Percentiles rank a stretch among this genome's conserved stretches.
These are phyloP conservation scores for Aquatica leii DNA, from an alignment of 2,888 invertebrate species.

Conservation along the genomic window DNA sequence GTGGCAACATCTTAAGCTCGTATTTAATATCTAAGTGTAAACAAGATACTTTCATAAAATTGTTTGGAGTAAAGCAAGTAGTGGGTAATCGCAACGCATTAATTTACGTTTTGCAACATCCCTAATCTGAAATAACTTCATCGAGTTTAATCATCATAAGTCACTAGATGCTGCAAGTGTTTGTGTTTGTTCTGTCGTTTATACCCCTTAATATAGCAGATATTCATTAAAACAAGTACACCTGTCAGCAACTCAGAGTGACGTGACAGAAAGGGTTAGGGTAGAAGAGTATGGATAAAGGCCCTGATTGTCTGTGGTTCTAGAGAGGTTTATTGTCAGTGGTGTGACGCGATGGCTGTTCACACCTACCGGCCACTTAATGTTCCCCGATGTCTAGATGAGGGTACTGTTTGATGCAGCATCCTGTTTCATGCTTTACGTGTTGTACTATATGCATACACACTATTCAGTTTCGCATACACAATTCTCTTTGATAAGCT, in stretches of 20 bases:
- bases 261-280: slow-evolving; percentile 38
- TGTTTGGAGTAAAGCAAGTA: not conserved
- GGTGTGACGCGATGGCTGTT: slow-evolving; percentile 37
- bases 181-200: slow-evolving; percentile 31
- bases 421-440: slow-evolving; percentile 25
- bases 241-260: slow-evolving; percentile 31
- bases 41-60: not conserved
- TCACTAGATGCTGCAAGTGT: slow-evolving; percentile 25
- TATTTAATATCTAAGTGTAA: too few species aligned
- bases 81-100: too few species aligned
- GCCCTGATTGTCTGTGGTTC: slow-evolving; percentile 35
- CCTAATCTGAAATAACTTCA: slow-evolving; percentile 6
- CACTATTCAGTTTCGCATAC: slow-evolving; percentile 30
- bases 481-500: slow-evolving; percentile 5
- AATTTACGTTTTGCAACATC: too few species aligned
- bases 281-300: slow-evolving; percentile 33
- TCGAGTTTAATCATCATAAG: slow-evolving; percentile 17
- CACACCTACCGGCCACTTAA: slow-evolving; percentile 39
- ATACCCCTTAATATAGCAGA: slow-evolving; percentile 34
- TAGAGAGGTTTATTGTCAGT: slow-evolving; percentile 34
- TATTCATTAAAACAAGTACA: slow-evolving; percentile 35
- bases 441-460: slow-evolving; percentile 22
- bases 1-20: too few species aligned
- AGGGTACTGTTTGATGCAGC: slow-evolving; percentile 32
- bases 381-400: slow-evolving; percentile 33